Base-by-base conservation (phyloP, 2,797 vertebrate species). In the Halcyon smyrnensis region DNA sequence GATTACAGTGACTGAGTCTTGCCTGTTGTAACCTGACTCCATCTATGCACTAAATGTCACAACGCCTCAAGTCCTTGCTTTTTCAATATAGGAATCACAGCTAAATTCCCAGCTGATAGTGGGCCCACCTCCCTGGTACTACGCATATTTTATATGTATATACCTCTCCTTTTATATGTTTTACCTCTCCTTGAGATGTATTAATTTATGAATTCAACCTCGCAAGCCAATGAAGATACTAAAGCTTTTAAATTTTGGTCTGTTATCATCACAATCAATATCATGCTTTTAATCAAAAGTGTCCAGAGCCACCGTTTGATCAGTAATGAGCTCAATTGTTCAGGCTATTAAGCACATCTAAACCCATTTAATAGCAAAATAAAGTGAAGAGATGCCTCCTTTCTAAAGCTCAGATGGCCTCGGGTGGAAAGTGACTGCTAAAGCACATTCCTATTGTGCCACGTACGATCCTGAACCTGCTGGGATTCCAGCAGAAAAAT, bases 181-280 rank as follows among this genome's bases (percentile, higher is more conserved):
- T 16, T 28, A 28, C 16, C 24, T 54, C 34, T 86, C 15, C 28
- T 64, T 80, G 79, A 91, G 24, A 41, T 39, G 7, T 53, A 43
- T 71, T 80, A 67, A 89, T 84, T 90, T 74, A 67, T 67, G 14
- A 69, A 53, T 74, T 70, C 56, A 80, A 3, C 48, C 20, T 80
- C 43, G 80, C 34, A 87, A 83, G 45, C 6, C 60, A 86, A 25
- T 56, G 8, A 79, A 79, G 23, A 63, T 43, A 67, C 34, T 86
- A 67, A 90, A 70, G 18, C 21, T 86, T 27, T 81, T 84, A 67
- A 15, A 57, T 86, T 88, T 91, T 39, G 80, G n/a, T 60, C 77
- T 63, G 12, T 85, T 94, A 70, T 56, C 27, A 67, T 91, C 43
- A 86, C 36, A 86, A 37, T 90, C 73, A 93, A 36, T 17, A 63